phyloP scores from a whole-genome alignment of 2,888 invertebrate species.

The Endotricha flammealis region DNA sequence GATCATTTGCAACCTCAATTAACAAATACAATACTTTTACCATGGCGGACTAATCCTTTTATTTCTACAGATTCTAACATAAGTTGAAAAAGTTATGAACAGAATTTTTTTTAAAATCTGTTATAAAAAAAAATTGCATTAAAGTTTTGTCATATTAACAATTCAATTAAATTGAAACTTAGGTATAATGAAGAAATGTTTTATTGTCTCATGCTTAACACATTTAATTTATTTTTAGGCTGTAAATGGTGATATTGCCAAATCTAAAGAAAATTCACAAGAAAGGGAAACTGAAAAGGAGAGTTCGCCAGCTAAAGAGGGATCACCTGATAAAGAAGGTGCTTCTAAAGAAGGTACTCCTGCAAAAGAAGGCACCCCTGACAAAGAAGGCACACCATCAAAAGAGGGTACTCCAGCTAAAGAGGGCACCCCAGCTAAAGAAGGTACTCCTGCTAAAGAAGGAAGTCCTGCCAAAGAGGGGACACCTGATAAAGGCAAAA shows the following conservation, averaged over 20 bases:
- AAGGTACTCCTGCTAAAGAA: constrained; percentile 24
- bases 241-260: constrained; percentile 55
- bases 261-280: constrained; percentile 50
- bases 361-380: constrained; percentile 29
- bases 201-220: too few species aligned
- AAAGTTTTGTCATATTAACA: too few species aligned
- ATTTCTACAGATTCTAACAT: too few species aligned
- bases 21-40: too few species aligned
- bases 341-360: constrained; percentile 13
- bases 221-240: constrained; percentile 31
- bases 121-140: too few species aligned
- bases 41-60: too few species aligned
- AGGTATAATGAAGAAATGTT: too few species aligned
- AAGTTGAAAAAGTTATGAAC: too few species aligned
- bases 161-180: too few species aligned
- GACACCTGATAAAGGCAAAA: constrained; percentile 23
- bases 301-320: constrained; percentile 24
- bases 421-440: constrained; percentile 28
- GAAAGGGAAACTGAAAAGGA: constrained; percentile 40
- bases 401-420: constrained; percentile 32
- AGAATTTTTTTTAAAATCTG: too few species aligned
- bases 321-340: constrained; percentile 33
- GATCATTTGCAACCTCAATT: too few species aligned
- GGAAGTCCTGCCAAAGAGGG: constrained; percentile 22
- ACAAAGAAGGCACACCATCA: constrained; percentile 33